Base-by-base conservation (phyloP, 1,140 invertebrate genomes). In the Euwallacea similis region DNA sequence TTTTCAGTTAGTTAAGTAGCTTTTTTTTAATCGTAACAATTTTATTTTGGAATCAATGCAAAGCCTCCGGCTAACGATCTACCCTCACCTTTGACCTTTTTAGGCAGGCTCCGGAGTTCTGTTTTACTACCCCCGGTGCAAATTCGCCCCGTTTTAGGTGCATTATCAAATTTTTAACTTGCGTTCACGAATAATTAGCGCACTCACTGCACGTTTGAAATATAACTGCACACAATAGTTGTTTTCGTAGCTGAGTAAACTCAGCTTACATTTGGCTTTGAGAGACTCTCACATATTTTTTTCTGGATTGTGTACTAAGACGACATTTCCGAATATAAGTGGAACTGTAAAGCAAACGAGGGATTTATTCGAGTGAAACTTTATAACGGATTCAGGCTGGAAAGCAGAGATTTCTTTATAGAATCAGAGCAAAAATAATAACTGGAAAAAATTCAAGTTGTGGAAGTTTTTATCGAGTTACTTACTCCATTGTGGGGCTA, bases 1-100 rank as follows among this genome's bases (percentile, higher is more conserved):
- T 33, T 33, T 33, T 33, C 21, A 33, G 21, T 33, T 33, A 33
- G 21, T 33, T 33, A 33, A 33, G 21, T 4, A 33, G 4, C 21
- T 33, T 33, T 33, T 33, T 33, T 33, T 33, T 33, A 33, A 33
- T 33, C 21, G 21, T 4, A 33, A 50, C 46, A 50, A 50, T 50
- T 50, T 50, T 50, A 50, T 50, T 50, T 50, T 13, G 46, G 46
- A 50, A 50, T 50, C 46, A 50, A 50, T 50, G 46, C 13, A 13
- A 13, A 50, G 21, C 21, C 21, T 33, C 46, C 13, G 46, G 46
- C 46, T 50, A 50, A 50, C 13, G 46, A 50, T 50, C 46, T 50
- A 13, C 9, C 46, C 46, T 50, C 46, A 50, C 46, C 46, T 50
- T 50, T 50, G 46, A 50, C 46, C 46, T 50, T 50, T 50, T 50